These are phyloP conservation scores for Cosmorhoe ocellata DNA, from an alignment of 2,888 invertebrate species.

Conservation along the genomic window DNA sequence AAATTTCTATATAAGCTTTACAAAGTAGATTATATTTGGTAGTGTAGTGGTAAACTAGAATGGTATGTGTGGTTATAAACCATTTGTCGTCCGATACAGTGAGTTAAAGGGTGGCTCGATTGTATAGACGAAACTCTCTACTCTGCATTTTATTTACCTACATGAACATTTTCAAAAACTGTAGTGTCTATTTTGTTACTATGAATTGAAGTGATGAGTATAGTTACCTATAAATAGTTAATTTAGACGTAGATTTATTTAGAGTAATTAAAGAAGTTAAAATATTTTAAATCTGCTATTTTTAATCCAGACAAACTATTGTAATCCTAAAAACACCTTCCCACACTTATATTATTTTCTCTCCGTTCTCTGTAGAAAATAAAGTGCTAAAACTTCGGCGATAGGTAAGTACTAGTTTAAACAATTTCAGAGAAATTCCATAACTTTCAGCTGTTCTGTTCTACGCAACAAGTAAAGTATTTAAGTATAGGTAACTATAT, in stretches of 20 bases:
- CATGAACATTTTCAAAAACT: slow-evolving; percentile 12
- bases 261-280: slow-evolving; percentile 5
- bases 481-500: no score
- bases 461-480: no score
- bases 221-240: slow-evolving; percentile 20
- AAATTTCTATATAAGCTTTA: slow-evolving; percentile 16
- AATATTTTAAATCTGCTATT: neutral
- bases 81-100: slow-evolving; percentile 8
- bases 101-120: slow-evolving; percentile 5
- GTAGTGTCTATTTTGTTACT: slow-evolving; percentile 10
- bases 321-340: neutral
- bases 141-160: slow-evolving; percentile 16
- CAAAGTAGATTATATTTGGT: slow-evolving; percentile 7
- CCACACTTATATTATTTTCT: no score
- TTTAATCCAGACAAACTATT: neutral
- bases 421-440: no score
- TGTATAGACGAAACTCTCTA: slow-evolving; percentile 9
- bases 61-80: slow-evolving; percentile 14
- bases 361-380: neutral
- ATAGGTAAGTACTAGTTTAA: no score
- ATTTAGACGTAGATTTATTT: slow-evolving; percentile 1
- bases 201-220: slow-evolving; percentile 19
- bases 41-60: slow-evolving; percentile 1
- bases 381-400: no score
- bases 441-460: no score